Evolutionary conservation across 2,888 invertebrate species (phyloP).

Genomic region (Scaptomyza caliginosa): DNA sequence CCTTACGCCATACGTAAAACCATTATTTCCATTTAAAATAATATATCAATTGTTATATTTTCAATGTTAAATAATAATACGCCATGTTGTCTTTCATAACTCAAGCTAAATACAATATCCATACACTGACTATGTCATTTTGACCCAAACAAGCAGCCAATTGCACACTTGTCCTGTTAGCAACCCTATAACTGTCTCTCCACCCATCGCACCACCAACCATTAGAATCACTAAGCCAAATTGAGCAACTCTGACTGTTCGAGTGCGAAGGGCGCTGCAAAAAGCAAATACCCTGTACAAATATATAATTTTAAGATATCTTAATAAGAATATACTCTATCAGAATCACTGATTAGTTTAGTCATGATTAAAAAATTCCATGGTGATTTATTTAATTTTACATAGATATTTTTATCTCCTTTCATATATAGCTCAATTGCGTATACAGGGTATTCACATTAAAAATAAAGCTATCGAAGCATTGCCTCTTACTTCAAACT

Average conservation of each 20-base stretch:
- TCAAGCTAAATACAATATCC: slow-evolving; percentile 37
- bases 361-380: too few relatives aligned
- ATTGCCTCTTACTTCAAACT: not conserved
- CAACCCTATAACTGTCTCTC: slow-evolving; percentile 13
- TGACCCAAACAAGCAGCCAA: slow-evolving; percentile 46
- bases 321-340: too few relatives aligned
- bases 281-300: slow-evolving; percentile 3
- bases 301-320: too few relatives aligned
- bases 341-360: too few relatives aligned
- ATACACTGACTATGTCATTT: slow-evolving; percentile 45
- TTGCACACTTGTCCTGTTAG: slow-evolving; percentile 47
- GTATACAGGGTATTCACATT: slow-evolving; percentile 9
- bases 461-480: slow-evolving; percentile 4
- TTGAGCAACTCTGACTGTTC: slow-evolving; percentile 21
- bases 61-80: slow-evolving; percentile 17
- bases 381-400: too few relatives aligned
- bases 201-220: not conserved
- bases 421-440: not conserved
- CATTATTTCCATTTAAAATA: too few relatives aligned
- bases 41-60: slow-evolving; percentile 5
- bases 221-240: slow-evolving; percentile 15
- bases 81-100: slow-evolving; percentile 1
- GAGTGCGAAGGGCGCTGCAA: not conserved
- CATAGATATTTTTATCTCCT: not conserved
- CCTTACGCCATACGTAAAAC: not conserved